Base-by-base conservation (phyloP, 2,113 vertebrate genomes). In the Microtus montanus region DNA sequence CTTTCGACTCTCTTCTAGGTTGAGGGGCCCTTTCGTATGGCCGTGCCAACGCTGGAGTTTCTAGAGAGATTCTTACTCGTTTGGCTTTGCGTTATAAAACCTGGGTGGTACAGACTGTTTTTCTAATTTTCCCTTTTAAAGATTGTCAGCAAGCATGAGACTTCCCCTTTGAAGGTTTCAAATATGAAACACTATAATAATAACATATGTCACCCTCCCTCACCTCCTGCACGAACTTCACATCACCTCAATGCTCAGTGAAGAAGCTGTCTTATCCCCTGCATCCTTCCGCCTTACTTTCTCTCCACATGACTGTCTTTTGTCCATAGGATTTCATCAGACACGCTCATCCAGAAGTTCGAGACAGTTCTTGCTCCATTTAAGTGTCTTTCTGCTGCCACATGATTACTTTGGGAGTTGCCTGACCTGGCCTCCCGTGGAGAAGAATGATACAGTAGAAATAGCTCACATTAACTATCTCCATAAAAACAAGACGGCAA, bases 71-170 rank as follows among this genome's bases (percentile, higher is more conserved):
- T 75, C 0, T 47, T 91, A 63, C 68, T 58, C n/a, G 24, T 95
- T 87, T 71, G 33, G 4, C 26, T 93, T 94, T 90, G 20, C 14
- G 75, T 96, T 94, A 44, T n/a, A 68, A 92, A 92, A 35, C 2
- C 92, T 95, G 77, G 35, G 58, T 14, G 80, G 20, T 47, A 13
- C 12, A 47, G 28, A 64, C 70, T 63, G 52, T 33, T 41, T 80
- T 63, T 4, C 5, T 64, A 38, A 15, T 11, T 33, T 41, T 88
- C 35, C 22, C 33, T 68, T 89, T 64, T 74, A 15, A 52, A 71
- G 58, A 54, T 66, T 89, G 20, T 33, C 41, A 17, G 35, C 28
- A 66, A 54, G 33, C 82, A 44, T 13, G 49, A 86, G 28, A 52
- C 75, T 7, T 63, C 71, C 7, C 4, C 2, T 79, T 28, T 26